phyloP scores from a whole-genome alignment of 1,140 invertebrate genomes.

The Drosophila pruinosa region DNA sequence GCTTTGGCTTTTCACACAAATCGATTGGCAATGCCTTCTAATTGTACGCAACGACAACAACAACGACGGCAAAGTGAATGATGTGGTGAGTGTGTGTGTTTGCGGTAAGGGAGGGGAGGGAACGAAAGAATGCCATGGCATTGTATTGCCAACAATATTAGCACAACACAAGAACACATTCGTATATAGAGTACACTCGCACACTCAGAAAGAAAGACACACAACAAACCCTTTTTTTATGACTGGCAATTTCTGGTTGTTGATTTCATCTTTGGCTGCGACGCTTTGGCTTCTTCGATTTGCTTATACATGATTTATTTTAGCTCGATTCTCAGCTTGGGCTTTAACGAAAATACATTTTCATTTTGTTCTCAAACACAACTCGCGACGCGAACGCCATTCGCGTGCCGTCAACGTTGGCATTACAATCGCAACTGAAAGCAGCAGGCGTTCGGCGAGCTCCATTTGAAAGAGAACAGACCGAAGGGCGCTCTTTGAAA shows the following conservation, averaged over 20 bases:
- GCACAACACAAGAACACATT: conserved; percentile 41
- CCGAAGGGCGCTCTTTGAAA: conserved; percentile 1
- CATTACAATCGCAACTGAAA: conserved; percentile 75
- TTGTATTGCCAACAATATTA: conserved; percentile 54
- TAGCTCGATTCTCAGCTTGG: conserved; percentile 27
- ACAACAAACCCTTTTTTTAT: conserved; percentile 74
- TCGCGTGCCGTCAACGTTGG: conserved; percentile 64
- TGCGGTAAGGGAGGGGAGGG: conserved; percentile 6
- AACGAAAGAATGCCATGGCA: conserved; percentile 40
- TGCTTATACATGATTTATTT: conserved; percentile 71
- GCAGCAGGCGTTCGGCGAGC: conserved; percentile 11
- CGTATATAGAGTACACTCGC: no score
- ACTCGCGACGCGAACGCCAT: conserved; percentile 64
- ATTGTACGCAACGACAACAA: conserved; percentile 67
- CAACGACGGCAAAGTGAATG: conserved; percentile 36
- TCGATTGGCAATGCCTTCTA: conserved; percentile 80
- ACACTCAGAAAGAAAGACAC: conserved; percentile 18
- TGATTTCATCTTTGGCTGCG: conserved; percentile 78
- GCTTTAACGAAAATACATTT: conserved; percentile 44
- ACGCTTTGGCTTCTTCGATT: conserved; percentile 56
- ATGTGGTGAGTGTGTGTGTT: conserved; percentile 28
- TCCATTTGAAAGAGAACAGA: not conserved
- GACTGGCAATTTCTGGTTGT: conserved; percentile 78
- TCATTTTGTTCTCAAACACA: conserved; percentile 45
- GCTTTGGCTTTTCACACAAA: conserved; percentile 76